phyloP scores from a whole-genome alignment of 2,797 vertebrate species.

The Notoglanidium macrostoma region DNA sequence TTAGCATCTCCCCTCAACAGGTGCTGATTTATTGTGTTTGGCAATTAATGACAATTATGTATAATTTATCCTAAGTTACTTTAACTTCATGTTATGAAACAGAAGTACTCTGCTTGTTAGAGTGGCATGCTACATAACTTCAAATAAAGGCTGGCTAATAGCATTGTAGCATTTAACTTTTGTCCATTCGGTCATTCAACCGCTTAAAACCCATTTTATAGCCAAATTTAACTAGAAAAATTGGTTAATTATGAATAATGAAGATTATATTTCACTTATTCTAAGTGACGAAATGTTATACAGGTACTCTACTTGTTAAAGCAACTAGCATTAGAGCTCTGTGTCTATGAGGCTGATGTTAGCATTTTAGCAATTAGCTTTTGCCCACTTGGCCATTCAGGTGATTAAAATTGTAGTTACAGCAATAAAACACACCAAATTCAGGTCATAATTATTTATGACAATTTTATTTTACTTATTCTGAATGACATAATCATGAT shows the following conservation, averaged over 20 bases:
- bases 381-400: neutral
- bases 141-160: neutral
- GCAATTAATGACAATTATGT: neutral
- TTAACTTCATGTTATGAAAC: neutral
- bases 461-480: no score
- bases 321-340: neutral
- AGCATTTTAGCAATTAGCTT: neutral
- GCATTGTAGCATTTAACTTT: neutral
- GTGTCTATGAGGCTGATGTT: neutral
- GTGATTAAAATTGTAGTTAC: no score
- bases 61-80: neutral
- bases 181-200: neutral
- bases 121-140: neutral
- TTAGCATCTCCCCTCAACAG: neutral
- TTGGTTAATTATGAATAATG: neutral
- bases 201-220: neutral
- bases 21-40: neutral
- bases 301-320: neutral
- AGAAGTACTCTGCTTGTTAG: neutral
- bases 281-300: no score
- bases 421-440: no score
- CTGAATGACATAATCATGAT: neutral
- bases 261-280: no score
- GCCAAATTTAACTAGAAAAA: neutral
- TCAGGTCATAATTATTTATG: no score